Evolutionary conservation across 2,113 vertebrate genomes (phyloP), one percentile per base, ranked within the genome.

Genomic region (Sinocyclocheilus anophthalmus): DNA sequence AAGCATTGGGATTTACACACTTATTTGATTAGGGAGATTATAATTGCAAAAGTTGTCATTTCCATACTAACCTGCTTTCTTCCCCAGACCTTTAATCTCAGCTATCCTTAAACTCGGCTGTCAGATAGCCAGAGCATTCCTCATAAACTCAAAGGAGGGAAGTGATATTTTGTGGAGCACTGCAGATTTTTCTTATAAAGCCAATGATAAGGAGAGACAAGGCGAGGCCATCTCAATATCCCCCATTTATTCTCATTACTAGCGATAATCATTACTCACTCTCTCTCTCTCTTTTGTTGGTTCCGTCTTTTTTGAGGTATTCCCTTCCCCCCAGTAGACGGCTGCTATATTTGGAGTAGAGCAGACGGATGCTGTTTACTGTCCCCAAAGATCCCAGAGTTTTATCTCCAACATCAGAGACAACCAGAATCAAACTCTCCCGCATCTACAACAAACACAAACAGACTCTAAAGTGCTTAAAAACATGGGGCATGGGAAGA

Each of bases 1-100:
- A 76, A n/a, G 90, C 76, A 80, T 83, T 76, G 84, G 85, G 83
- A 80, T 85, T 87, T 67, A 55, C 70, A 83, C 90, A 82, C 86
- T 89, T 81, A 89, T 88, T 87, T 87, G 85, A 85, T 88, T 87
- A 87, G 12, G 83, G 67, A 81, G 87, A 88, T 69, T 67, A 76
- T 89, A 85, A 88, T 88, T 91, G 80, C 65, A 85, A 89, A 90
- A 84, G 81, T 87, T 76, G 70, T 80, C 14, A 89, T 90, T 89
- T 90, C 87, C 90, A 90, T 90, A 89, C 67, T 86, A 88, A 88
- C 86, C 75, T 59, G 84, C 78, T 89, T 84, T 80, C 77, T 61
- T 61, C 80, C 45, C 55, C 45, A 70, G 76, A 69, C 73, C 86
- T 81, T 90, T 85, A 88, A 85, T 85, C 87, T 88, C 72, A 57